phyloP scores from a whole-genome alignment of 2,113 vertebrate genomes.

The Ellobius talpinus region DNA sequence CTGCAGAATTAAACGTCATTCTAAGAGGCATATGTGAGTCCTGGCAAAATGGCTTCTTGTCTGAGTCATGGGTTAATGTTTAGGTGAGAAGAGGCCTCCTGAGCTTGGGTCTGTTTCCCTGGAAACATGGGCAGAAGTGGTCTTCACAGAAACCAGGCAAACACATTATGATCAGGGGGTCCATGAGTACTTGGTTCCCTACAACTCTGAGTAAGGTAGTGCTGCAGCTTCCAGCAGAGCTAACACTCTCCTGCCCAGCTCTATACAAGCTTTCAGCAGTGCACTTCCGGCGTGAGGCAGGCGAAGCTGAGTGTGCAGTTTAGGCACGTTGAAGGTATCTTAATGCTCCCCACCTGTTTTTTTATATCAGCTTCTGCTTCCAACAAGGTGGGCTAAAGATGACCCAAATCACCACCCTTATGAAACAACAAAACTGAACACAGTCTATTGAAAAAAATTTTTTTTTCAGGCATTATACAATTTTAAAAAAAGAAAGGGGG shows the following conservation, averaged over 20 bases:
- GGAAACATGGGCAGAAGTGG: slow-evolving; percentile 32
- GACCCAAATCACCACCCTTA: background rate
- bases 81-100: background rate
- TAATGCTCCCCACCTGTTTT: background rate
- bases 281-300: too few relatives aligned
- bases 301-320: background rate
- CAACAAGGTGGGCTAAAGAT: background rate
- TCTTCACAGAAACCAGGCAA: background rate
- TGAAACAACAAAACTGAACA: background rate
- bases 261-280: background rate
- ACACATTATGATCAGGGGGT: background rate
- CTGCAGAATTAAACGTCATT: background rate
- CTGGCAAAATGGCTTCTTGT: background rate
- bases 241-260: background rate
- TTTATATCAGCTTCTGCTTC: background rate
- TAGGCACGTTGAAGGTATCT: background rate
- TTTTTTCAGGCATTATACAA: background rate
- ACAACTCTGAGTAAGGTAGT: background rate
- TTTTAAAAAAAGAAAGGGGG: background rate
- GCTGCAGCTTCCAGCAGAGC: background rate
- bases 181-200: background rate
- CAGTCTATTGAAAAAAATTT: background rate
- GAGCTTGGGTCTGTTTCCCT: slow-evolving; percentile 11
- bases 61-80: background rate
- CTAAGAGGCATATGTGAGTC: background rate